Conservation (phyloP, 2,888 invertebrate genomes). For the Trachelus iudaicus region DNA sequence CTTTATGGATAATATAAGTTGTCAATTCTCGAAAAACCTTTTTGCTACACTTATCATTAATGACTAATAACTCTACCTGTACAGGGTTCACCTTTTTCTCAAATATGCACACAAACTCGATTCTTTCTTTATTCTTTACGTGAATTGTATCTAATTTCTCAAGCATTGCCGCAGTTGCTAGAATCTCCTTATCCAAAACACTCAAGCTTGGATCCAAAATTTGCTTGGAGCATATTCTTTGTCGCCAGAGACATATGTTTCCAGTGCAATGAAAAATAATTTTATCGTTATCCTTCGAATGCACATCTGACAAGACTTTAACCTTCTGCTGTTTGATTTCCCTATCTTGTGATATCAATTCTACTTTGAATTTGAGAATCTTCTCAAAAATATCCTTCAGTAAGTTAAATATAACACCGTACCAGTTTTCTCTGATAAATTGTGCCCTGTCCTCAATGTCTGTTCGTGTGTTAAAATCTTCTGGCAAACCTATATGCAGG, state of each 20-base stretch:
- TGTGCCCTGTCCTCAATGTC: conserved; percentile 36
- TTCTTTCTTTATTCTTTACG: background rate
- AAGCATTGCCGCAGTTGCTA: conserved; percentile 54
- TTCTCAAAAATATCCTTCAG: conserved; percentile 54
- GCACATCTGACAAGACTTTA: conserved; percentile 57
- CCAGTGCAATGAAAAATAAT: conserved; percentile 52
- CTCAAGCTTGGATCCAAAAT: conserved; percentile 39
- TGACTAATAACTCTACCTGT: conserved; percentile 45
- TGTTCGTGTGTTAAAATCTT: conserved; percentile 25
- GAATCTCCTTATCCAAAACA: conserved; percentile 57
- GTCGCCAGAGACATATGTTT: conserved; percentile 55
- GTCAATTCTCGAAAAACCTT: conserved; percentile 52
- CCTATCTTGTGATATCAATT: conserved; percentile 32
- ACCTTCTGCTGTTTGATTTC: conserved; percentile 57
- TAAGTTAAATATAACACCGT: conserved; percentile 45
- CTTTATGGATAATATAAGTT: conserved; percentile 44
- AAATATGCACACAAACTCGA: conserved; percentile 48
- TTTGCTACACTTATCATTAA: conserved; percentile 43
- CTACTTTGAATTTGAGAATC: conserved; percentile 54
- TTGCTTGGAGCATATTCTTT: conserved; percentile 49
- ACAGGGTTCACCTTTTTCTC: conserved; percentile 46
- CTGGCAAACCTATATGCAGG: conserved; percentile 32
- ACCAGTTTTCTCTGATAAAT: conserved; percentile 49
- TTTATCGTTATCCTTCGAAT: conserved; percentile 50
- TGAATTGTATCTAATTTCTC: conserved; percentile 40